Conservation (phyloP, 1,140 invertebrate genomes). For the Asobara japonica region DNA sequence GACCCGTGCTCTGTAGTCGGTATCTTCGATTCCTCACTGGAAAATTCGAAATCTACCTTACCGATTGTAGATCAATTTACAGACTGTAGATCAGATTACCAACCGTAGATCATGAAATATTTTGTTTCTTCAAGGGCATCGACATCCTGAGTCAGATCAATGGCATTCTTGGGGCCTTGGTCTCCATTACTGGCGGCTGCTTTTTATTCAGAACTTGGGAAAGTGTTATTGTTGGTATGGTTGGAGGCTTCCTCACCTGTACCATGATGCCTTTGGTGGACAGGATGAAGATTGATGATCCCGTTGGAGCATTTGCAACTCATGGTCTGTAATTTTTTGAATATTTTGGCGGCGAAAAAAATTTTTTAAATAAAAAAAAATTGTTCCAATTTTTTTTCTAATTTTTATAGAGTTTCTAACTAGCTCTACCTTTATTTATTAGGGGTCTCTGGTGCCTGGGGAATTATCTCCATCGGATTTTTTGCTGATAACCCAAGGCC, state of each 20-base stretch:
- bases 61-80: no score
- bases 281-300: conserved; percentile 84
- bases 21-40: no score
- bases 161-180: conserved; percentile 86
- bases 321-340: conserved; percentile 70
- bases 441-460: conserved; percentile 71
- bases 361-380: conserved; percentile 20
- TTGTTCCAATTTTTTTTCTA: no score
- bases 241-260: conserved; percentile 81
- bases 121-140: no score
- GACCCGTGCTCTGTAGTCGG: no score
- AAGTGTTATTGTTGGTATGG: conserved; percentile 81
- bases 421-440: no score
- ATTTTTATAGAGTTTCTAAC: background rate
- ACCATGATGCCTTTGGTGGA: conserved; percentile 79
- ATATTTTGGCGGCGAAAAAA: background rate
- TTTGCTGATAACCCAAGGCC: conserved; percentile 89
- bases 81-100: no score
- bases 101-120: no score
- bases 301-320: conserved; percentile 89
- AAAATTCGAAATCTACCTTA: no score
- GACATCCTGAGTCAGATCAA: conserved; percentile 90
- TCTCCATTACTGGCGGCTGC: conserved; percentile 89
- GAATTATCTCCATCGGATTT: conserved; percentile 87
- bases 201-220: conserved; percentile 89